Conservation (phyloP, 2,797 vertebrate genomes). For the Sebastes baramenuke region DNA sequence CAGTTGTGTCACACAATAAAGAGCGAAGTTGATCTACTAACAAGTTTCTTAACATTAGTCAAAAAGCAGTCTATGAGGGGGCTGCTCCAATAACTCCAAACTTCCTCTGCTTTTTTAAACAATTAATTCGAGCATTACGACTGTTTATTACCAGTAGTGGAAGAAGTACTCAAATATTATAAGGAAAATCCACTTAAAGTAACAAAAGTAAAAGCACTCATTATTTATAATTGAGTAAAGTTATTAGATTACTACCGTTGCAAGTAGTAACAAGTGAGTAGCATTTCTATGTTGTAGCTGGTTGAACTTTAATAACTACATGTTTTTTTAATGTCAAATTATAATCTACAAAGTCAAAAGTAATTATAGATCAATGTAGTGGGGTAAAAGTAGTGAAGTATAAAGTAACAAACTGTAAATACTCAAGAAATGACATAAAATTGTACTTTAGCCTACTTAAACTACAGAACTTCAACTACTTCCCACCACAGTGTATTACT, state of each 20-base stretch:
- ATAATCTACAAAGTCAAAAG: neutral
- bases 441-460: neutral
- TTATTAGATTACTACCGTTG: neutral
- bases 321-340: neutral
- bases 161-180: too few species aligned
- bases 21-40: neutral
- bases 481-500: neutral
- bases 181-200: neutral
- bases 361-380: neutral
- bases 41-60: neutral
- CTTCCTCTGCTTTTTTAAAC: neutral
- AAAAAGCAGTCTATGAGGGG: neutral
- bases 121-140: neutral
- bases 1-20: neutral
- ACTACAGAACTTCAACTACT: neutral
- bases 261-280: neutral
- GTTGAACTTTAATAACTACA: neutral
- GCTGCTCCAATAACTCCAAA: neutral
- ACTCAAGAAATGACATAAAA: neutral
- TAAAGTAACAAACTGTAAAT: neutral
- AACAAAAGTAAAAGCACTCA: too few species aligned
- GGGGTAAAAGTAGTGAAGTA: neutral
- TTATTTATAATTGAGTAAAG: neutral
- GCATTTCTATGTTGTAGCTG: neutral
- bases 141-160: neutral